Conservation (phyloP, 2,797 vertebrate genomes). For the Enoplosus armatus region DNA sequence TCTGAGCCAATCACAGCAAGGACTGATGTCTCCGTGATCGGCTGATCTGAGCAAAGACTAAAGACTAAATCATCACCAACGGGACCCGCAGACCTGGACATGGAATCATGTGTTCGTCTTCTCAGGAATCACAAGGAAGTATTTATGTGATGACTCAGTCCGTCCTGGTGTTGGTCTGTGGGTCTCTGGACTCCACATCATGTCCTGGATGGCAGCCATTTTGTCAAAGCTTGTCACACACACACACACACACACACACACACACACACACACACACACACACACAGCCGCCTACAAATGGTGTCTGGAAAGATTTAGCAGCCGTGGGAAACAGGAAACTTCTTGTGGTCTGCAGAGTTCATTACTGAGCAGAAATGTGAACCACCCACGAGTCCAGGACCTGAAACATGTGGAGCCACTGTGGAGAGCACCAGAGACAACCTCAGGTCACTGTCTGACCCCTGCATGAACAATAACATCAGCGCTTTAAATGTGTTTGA, state of each 20-base stretch:
- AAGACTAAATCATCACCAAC: too few relatives aligned
- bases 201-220: not conserved
- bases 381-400: slow-evolving; percentile 50
- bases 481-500: too few relatives aligned
- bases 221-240: not conserved
- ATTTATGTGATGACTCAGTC: not conserved
- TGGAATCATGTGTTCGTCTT: too few relatives aligned
- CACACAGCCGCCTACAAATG: slow-evolving; percentile 4
- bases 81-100: too few relatives aligned
- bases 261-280: not conserved
- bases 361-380: slow-evolving; percentile 75
- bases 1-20: too few relatives aligned
- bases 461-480: not conserved
- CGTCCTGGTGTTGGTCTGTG: not conserved
- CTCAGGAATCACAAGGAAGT: too few relatives aligned
- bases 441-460: not conserved
- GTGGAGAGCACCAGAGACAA: slow-evolving; percentile 12
- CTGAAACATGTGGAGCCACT: slow-evolving; percentile 30
- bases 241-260: not conserved
- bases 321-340: slow-evolving; percentile 65
- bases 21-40: too few relatives aligned
- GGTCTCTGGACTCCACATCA: not conserved
- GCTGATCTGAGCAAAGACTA: too few relatives aligned
- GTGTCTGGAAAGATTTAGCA: slow-evolving; percentile 72
- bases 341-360: slow-evolving; percentile 73